A percentile compares a stretch with the other conserved stretches of the same genome.
phyloP scores from a whole-genome alignment of 2,888 invertebrate genomes.

The Epiblema foenella region DNA sequence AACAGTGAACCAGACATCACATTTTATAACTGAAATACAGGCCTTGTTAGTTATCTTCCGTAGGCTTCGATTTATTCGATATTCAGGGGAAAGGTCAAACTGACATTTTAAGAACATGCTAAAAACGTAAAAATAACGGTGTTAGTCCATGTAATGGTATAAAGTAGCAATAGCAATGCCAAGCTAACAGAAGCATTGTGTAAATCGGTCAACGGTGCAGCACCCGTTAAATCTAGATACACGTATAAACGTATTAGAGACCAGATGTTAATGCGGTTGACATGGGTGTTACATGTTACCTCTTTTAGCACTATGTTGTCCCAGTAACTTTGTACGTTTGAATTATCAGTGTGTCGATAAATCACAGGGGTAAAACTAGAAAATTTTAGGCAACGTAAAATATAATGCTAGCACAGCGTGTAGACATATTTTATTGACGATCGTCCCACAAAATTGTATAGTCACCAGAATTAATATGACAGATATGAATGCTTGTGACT shows the following conservation, averaged over 20 bases:
- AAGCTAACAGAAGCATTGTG: conserved; percentile 9
- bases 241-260: conserved; percentile 37
- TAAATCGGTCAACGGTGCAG: conserved; percentile 35
- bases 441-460: background rate
- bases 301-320: conserved; percentile 19
- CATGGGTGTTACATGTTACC: conserved; percentile 2
- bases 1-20: no score
- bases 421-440: conserved; percentile 2
- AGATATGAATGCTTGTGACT: no score
- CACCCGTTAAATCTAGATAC: conserved; percentile 27
- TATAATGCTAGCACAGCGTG: background rate
- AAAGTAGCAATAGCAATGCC: background rate
- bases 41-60: no score
- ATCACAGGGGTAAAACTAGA: conserved; percentile 18
- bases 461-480: no score
- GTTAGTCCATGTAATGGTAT: background rate
- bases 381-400: conserved; percentile 22
- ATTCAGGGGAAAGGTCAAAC: background rate
- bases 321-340: conserved; percentile 7
- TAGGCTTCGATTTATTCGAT: background rate
- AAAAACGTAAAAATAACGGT: background rate
- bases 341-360: background rate
- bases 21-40: no score
- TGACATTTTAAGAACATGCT: background rate
- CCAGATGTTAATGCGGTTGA: conserved; percentile 31